Evolutionary conservation across 2,888 invertebrate species (phyloP).

Genomic region (Lomographa bimaculata): DNA sequence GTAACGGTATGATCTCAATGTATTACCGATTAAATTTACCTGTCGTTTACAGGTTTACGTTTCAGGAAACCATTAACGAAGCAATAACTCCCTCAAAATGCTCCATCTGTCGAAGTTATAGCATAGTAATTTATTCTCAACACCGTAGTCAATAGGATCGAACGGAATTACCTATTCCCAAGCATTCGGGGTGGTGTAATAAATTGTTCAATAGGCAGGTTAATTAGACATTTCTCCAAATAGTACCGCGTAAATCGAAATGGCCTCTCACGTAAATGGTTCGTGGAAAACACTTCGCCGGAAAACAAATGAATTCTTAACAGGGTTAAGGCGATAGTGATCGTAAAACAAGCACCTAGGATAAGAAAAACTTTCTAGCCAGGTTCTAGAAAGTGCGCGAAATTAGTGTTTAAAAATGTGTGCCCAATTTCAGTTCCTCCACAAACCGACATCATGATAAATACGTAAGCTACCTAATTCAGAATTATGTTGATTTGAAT

Average conservation of each 20-base stretch:
- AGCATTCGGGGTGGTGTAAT: slow-evolving; percentile 60
- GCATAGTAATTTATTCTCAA: slow-evolving; percentile 55
- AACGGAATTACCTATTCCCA: slow-evolving; percentile 56
- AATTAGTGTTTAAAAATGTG: slow-evolving; percentile 38
- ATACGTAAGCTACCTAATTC: slow-evolving; percentile 23
- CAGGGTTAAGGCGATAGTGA: slow-evolving; percentile 39
- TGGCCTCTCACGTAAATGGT: slow-evolving; percentile 48
- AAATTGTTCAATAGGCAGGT: slow-evolving; percentile 75
- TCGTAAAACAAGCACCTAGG: slow-evolving; percentile 35
- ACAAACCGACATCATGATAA: slow-evolving; percentile 20
- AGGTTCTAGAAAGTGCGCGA: slow-evolving; percentile 27
- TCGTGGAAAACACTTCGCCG: slow-evolving; percentile 46
- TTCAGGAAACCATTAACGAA: slow-evolving; percentile 28
- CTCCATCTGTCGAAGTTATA: slow-evolving; percentile 44
- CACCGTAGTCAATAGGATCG: slow-evolving; percentile 64
- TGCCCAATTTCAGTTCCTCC: slow-evolving; percentile 20
- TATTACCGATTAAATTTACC: slow-evolving; percentile 13
- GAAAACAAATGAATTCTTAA: slow-evolving; percentile 60
- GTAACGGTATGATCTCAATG: slow-evolving; percentile 3
- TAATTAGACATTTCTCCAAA: slow-evolving; percentile 74
- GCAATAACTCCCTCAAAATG: slow-evolving; percentile 36
- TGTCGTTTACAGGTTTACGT: slow-evolving; percentile 19
- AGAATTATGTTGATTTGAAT: slow-evolving; percentile 29
- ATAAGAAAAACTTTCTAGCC: slow-evolving; percentile 1
- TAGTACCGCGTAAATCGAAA: slow-evolving; percentile 63